phyloP scores from a whole-genome alignment of 2,797 vertebrate genomes.

The Enteromius paludinosus region DNA sequence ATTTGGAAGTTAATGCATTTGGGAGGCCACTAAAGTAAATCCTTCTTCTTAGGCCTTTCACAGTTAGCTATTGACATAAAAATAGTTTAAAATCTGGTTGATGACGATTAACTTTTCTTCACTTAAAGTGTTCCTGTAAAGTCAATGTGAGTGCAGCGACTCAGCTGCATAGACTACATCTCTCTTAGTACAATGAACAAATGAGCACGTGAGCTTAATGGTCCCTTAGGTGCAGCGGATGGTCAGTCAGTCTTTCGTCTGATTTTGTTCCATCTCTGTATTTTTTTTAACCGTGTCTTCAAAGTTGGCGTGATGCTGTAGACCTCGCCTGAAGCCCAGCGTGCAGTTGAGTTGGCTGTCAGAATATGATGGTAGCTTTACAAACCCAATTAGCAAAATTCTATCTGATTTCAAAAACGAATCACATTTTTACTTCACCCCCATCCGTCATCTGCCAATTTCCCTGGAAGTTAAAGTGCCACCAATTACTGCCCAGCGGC shows the following conservation, averaged over 20 bases:
- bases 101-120: neutral
- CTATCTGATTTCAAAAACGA: conserved; percentile 82
- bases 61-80: neutral
- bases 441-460: conserved; percentile 88
- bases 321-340: conserved; percentile 75
- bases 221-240: conserved; percentile 53
- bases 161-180: neutral
- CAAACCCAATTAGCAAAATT: conserved; percentile 82
- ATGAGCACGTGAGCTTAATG: conserved; percentile 63
- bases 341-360: conserved; percentile 76
- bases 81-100: neutral
- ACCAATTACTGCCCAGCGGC: conserved; percentile 90
- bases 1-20: neutral
- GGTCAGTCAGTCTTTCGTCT: conserved; percentile 61
- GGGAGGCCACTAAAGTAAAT: neutral
- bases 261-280: conserved; percentile 66
- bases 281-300: conserved; percentile 65
- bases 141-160: neutral
- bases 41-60: neutral
- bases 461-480: conserved; percentile 89
- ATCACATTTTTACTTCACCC: conserved; percentile 80
- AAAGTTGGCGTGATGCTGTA: conserved; percentile 73
- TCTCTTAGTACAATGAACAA: conserved; percentile 29
- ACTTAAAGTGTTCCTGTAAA: conserved; percentile 30
- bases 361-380: conserved; percentile 73